Conservation (phyloP, 2,113 vertebrate species). For the Cinclus mexicanus region DNA sequence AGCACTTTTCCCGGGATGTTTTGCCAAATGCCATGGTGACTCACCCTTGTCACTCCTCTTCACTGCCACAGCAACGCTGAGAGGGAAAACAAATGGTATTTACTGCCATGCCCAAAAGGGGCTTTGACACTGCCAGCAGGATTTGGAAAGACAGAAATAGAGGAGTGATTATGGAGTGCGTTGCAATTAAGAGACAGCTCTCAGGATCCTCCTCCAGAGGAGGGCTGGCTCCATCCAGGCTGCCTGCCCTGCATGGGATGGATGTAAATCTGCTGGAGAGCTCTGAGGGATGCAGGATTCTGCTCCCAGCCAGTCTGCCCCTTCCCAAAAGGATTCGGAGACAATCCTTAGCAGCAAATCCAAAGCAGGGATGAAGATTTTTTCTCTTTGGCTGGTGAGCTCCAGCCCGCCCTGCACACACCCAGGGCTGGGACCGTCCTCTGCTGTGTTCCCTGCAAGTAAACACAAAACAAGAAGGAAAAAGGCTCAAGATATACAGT, state of each 20-base stretch:
- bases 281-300: background rate
- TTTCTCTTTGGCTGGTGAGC: background rate
- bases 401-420: no score
- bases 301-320: background rate
- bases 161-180: background rate
- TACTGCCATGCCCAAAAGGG: background rate
- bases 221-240: background rate
- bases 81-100: constrained; percentile 13
- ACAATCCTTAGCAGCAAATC: background rate
- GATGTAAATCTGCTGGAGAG: background rate
- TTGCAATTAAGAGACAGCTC: background rate
- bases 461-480: background rate
- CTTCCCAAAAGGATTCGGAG: background rate
- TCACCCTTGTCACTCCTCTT: constrained; percentile 7
- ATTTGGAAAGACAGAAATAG: constrained; percentile 9
- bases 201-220: background rate
- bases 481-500: background rate
- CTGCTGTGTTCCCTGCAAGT: background rate
- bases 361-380: background rate
- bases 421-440: background rate
- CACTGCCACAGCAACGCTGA: background rate
- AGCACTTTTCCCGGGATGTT: background rate
- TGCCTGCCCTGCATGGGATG: background rate
- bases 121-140: background rate
- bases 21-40: background rate